Conservation (phyloP, 2,888 invertebrate species). For the Aphidoletes aphidimyza region DNA sequence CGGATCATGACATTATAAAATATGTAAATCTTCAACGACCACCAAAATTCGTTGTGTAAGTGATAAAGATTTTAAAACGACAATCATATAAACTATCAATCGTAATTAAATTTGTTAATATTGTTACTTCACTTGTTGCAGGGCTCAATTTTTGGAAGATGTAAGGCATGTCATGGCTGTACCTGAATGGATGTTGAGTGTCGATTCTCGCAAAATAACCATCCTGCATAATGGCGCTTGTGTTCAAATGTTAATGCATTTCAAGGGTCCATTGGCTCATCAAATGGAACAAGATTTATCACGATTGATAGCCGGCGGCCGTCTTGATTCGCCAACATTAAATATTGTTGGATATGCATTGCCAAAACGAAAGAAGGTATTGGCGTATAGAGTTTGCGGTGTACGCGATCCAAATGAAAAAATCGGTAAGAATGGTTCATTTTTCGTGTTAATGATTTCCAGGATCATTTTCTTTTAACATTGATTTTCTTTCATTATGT, state of each 20-base stretch:
- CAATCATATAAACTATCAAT: conserved; percentile 1
- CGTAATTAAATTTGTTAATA: background rate
- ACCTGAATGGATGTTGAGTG: conserved; percentile 89
- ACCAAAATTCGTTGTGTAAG: conserved; percentile 88
- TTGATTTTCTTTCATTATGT: background rate
- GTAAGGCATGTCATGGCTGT: conserved; percentile 83
- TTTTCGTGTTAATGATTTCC: no score
- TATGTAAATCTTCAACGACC: conserved; percentile 88
- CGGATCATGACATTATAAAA: conserved; percentile 90
- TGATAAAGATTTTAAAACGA: conserved; percentile 58
- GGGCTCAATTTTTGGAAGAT: conserved; percentile 85
- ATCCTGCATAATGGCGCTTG: conserved; percentile 81
- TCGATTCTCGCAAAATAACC: conserved; percentile 84
- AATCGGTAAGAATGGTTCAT: conserved; percentile 4
- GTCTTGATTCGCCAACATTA: conserved; percentile 79
- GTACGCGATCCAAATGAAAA: conserved; percentile 79
- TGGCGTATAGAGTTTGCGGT: conserved; percentile 81
- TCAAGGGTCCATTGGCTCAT: conserved; percentile 83
- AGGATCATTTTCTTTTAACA: no score
- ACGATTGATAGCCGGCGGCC: conserved; percentile 77
- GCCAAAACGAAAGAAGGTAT: conserved; percentile 75
- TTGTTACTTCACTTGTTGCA: conserved; percentile 62
- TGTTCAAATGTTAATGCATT: conserved; percentile 86
- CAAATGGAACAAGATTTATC: conserved; percentile 82
- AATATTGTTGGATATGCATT: conserved; percentile 81